A percentile compares a stretch with the other conserved stretches of the same genome.
phyloP scores from a whole-genome alignment of 2,113 vertebrate genomes.

The Mus pahari region DNA sequence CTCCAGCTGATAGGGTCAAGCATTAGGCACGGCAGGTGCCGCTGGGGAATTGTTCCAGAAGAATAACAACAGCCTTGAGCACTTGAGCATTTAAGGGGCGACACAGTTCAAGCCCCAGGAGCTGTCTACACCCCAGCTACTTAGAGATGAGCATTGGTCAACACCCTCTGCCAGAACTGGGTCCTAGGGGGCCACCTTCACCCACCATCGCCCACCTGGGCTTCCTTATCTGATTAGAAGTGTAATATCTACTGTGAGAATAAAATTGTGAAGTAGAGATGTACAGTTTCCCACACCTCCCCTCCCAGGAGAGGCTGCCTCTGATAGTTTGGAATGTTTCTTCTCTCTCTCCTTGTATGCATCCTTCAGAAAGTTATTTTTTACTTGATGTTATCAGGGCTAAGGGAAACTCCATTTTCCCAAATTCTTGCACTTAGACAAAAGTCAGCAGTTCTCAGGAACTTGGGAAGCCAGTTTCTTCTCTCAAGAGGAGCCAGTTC shows the following conservation, averaged over 20 bases:
- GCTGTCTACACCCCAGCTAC: not conserved
- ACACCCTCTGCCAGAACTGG: not conserved
- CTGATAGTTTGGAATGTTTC: not conserved
- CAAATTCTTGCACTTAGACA: not conserved
- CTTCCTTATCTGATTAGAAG: not conserved
- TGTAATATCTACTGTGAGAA: not conserved
- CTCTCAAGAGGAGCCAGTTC: not conserved
- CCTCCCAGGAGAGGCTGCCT: not conserved
- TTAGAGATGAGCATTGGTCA: not conserved
- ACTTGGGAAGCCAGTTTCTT: not conserved
- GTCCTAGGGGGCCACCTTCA: not conserved
- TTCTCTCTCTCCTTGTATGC: not conserved
- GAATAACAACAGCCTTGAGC: no score
- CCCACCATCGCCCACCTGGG: not conserved
- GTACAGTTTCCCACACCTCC: not conserved
- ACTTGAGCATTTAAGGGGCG: not conserved
- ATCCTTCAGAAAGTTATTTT: not conserved
- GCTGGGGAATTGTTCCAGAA: not conserved
- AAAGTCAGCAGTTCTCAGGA: not conserved
- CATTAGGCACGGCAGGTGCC: not conserved
- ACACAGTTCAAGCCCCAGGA: not conserved
- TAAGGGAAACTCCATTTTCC: not conserved
- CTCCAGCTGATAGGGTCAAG: not conserved
- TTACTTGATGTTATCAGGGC: not conserved
- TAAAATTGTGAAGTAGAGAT: not conserved